These are phyloP conservation scores for Lepus timidus DNA, from an alignment of 2,113 vertebrate genomes.

Conservation along the genomic window DNA sequence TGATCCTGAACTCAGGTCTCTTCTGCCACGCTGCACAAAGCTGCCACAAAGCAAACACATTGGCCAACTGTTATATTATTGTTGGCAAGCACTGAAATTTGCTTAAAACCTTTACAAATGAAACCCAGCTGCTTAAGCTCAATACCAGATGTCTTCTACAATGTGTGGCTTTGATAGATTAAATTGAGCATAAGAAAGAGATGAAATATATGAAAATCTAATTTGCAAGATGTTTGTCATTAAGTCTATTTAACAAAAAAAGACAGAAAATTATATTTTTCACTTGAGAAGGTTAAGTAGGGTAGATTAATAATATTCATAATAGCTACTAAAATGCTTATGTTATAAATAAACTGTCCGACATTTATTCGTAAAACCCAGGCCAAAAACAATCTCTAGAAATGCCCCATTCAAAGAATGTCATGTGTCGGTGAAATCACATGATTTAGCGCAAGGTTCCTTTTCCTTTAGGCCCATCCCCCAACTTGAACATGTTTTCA, in stretches of 20 bases:
- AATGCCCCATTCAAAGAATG: constrained; percentile 53
- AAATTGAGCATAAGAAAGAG: constrained; percentile 89
- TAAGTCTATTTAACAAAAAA: constrained; percentile 79
- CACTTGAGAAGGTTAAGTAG: constrained; percentile 65
- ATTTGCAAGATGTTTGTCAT: constrained; percentile 87
- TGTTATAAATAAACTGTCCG: constrained; percentile 61
- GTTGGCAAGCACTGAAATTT: constrained; percentile 83
- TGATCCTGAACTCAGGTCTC: constrained; percentile 75
- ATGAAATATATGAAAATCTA: constrained; percentile 89
- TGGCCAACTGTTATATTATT: constrained; percentile 74
- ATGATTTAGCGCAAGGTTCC: not conserved
- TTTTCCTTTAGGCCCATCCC: constrained; percentile 18
- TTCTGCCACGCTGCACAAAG: constrained; percentile 63
- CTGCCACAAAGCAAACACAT: constrained; percentile 77
- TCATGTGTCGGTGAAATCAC: constrained; percentile 55
- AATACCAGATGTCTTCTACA: constrained; percentile 87
- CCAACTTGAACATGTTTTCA: constrained; percentile 50
- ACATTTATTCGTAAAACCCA: constrained; percentile 69
- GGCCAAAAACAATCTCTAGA: constrained; percentile 57
- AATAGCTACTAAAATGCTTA: constrained; percentile 69
- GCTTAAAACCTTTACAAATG: constrained; percentile 86
- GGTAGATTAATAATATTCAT: constrained; percentile 69
- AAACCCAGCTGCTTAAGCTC: constrained; percentile 88
- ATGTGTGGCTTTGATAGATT: constrained; percentile 85
- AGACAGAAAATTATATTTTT: constrained; percentile 84